Evolutionary conservation across 2,888 invertebrate genomes (phyloP).

Genomic region (Pyralis farinalis): DNA sequence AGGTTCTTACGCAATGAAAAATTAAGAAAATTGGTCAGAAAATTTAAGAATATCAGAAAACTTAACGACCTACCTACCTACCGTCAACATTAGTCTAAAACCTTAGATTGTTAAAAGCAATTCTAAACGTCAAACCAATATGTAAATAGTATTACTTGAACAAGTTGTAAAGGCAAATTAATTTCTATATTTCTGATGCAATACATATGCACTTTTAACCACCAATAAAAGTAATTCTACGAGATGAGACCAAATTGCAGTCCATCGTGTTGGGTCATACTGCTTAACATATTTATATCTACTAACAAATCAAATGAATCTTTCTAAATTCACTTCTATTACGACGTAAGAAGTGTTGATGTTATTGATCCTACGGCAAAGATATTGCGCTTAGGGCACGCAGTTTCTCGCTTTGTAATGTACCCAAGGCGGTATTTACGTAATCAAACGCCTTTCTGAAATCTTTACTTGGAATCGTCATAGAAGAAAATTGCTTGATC

Average conservation of each 20-base stretch:
- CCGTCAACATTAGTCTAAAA: too few relatives aligned
- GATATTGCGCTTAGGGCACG: not conserved
- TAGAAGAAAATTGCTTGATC: slow-evolving; percentile 9
- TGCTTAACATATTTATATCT: slow-evolving; percentile 1
- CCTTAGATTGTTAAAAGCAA: too few relatives aligned
- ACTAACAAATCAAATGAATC: not conserved
- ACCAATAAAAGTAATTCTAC: slow-evolving; percentile 2
- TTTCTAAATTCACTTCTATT: slow-evolving; percentile 3
- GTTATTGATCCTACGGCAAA: not conserved
- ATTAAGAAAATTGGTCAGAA: too few relatives aligned
- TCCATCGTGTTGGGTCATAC: slow-evolving; percentile 8
- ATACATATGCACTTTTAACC: slow-evolving; percentile 4
- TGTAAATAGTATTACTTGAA: too few relatives aligned
- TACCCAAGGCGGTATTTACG: slow-evolving; percentile 14
- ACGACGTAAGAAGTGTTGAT: not conserved
- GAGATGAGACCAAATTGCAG: slow-evolving; percentile 9
- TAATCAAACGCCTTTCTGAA: slow-evolving; percentile 6
- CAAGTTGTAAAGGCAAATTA: too few relatives aligned
- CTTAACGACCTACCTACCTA: too few relatives aligned
- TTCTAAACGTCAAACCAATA: too few relatives aligned
- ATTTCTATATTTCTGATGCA: slow-evolving; percentile 1
- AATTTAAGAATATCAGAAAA: too few relatives aligned
- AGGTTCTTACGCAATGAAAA: too few relatives aligned
- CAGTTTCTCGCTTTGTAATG: slow-evolving; percentile 1
- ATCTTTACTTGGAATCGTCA: not conserved